These are phyloP conservation scores for Pantherophis vulpinus DNA, from an alignment of 2,797 vertebrate genomes.

Conservation along the genomic window DNA sequence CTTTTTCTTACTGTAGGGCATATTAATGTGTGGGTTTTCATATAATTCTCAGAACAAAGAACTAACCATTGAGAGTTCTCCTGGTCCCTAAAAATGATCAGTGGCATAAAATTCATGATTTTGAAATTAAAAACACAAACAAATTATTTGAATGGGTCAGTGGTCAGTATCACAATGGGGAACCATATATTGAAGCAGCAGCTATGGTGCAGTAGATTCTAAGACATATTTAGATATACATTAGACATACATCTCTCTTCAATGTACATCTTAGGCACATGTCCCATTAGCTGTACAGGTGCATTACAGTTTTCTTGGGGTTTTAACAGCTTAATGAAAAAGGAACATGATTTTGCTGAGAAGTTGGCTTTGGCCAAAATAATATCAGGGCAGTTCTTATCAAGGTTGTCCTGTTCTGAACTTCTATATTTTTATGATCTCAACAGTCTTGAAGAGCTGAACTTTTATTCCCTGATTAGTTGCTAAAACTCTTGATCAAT, in stretches of 20 bases:
- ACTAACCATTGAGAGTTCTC: background rate
- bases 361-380: background rate
- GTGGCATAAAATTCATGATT: background rate
- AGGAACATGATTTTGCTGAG: background rate
- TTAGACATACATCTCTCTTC: background rate
- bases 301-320: background rate
- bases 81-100: background rate
- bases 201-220: background rate
- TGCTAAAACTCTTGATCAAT: background rate
- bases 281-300: background rate
- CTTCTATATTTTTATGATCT: background rate
- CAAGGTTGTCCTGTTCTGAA: background rate
- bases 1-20: conserved; percentile 42
- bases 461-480: background rate
- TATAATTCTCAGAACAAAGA: background rate
- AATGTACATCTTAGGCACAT: background rate
- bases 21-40: conserved; percentile 25
- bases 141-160: background rate
- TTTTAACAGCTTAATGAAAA: background rate
- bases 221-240: background rate
- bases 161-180: background rate
- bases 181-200: background rate
- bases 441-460: background rate
- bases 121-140: background rate
- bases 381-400: background rate